Evolutionary conservation across 2,888 invertebrate genomes (phyloP).

Genomic region (Temnothorax ravouxi): DNA sequence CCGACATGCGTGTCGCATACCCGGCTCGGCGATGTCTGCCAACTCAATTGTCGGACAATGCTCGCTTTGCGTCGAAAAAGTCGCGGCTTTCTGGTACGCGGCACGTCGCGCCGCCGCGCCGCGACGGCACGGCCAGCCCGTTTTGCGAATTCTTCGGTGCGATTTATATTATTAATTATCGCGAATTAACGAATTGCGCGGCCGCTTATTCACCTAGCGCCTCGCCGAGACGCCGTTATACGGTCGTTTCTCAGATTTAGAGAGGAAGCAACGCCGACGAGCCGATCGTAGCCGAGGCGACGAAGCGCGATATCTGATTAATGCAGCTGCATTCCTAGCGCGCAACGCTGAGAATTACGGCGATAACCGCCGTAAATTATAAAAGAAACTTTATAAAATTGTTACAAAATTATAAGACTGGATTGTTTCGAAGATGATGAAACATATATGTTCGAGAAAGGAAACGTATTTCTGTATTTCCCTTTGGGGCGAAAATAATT

Average conservation of each 20-base stretch:
- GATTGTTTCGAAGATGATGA: not conserved
- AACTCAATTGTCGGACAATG: slow-evolving; percentile 72
- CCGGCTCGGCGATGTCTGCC: slow-evolving; percentile 65
- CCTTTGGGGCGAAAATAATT: not conserved
- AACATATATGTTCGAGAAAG: too few species aligned
- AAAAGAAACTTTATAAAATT: not conserved
- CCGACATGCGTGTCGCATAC: slow-evolving; percentile 59
- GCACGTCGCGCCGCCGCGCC: not conserved
- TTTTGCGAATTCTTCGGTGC: slow-evolving; percentile 46
- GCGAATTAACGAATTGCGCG: slow-evolving; percentile 60
- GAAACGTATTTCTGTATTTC: not conserved
- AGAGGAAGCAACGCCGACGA: slow-evolving; percentile 19
- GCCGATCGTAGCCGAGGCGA: not conserved
- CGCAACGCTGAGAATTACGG: not conserved
- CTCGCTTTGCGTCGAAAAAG: slow-evolving; percentile 38
- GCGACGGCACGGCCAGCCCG: slow-evolving; percentile 27
- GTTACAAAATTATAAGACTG: not conserved
- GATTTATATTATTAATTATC: slow-evolving; percentile 63
- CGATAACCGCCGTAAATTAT: not conserved
- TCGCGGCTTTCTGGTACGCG: slow-evolving; percentile 55
- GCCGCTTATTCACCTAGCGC: slow-evolving; percentile 47
- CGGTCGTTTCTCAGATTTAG: slow-evolving; percentile 28
- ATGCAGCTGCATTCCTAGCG: slow-evolving; percentile 24
- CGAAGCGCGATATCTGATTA: slow-evolving; percentile 35
- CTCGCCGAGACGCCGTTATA: slow-evolving; percentile 47